Evolutionary conservation across 1,140 invertebrate genomes (phyloP), one percentile per base, ranked within the genome.

Genomic region (Pseudachorutes palmiensis): DNA sequence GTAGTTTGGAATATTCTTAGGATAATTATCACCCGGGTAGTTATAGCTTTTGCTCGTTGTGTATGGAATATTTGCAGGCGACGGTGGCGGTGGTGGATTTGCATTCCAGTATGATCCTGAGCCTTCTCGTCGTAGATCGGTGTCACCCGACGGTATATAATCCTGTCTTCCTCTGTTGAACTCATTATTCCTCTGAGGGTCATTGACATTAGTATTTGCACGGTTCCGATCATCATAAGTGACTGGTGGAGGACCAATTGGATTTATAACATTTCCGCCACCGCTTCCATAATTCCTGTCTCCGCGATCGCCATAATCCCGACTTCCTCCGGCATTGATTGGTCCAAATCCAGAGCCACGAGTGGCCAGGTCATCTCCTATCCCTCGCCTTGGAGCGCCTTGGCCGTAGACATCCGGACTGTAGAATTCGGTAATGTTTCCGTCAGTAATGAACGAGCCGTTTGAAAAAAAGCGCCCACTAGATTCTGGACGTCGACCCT

Each of bases 11-110:
- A 36, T 26, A 22, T 14, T 55, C 24, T 55, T 55, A 22, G 49
- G 55, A 45, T 62, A 61, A 26, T 57, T 65, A 26, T 31, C 24
- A 57, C n/a, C 45, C 16, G 31, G 32, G 14, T 48, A 28, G 45
- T 36, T 36, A 28, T 63, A 63, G 22, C 28, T 41, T 2, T 2
- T 33, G 12, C 3, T 24, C 12, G 30, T 1, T 19, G 14, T 55
- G 51, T 55, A 55, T 5, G 51, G 51, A 16, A 55, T 22, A 26
- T 55, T 26, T 24, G 51, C 9, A 9, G 51, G 51, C 9, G 51
- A 22, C 51, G 51, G 51, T 22, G 51, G 51, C 9, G 51, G 51
- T 22, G 51, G 51, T 24, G 51, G 12, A 24, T 55, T 55, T 14
- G 12, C 12, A 22, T 55, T 55, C 24, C 14, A 5, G 24, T 55